Base-by-base conservation (phyloP, 2,797 vertebrate genomes). In the Cetoscarus ocellatus region DNA sequence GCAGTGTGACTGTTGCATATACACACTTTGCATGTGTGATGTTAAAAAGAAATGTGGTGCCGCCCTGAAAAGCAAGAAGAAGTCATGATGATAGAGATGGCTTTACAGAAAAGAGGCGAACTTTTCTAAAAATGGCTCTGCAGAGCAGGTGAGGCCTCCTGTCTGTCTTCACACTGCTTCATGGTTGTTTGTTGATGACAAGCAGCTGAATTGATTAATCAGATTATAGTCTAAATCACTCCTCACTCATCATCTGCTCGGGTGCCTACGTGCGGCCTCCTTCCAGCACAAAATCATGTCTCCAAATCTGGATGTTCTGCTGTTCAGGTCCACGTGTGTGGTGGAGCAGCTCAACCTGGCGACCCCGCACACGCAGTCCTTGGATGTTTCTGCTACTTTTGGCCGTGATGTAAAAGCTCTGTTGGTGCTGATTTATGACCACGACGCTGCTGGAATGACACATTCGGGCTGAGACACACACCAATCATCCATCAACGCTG, bases 401-500 rank as follows among this genome's bases (percentile, higher is more conserved):
- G 40, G 15, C 14, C 13, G 19, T 64, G 71, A 76, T 56, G 43
- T 54, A 76, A 59, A 14, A 42, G 43, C 79, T 61, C 39, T 34
- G 60, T 53, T 34, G 38, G 35, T 5, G 7, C 43, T 71, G 80
- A 83, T 74, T 67, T 62, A 76, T 55, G 58, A 34, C 38, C 47
- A 11, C 8, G 18, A 45, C 27, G 39, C 17, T 8, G 35, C 15
- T 10, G 17, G 54, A 78, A 50, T 67, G 80, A 75, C 75, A 67
- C 35, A 47, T 43, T 3, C 65, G 52, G 3, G 48, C 56, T 67
- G 68, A 73, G 74, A 57, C 61, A 61, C n/a, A 64, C 65, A 47
- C 67, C 48, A 48, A 60, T 59, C 67, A 80, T 77, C 70, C 62
- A 77, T 77, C 73, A 85, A 17, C 18, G 10, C 66, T 39, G 34